Base-by-base conservation (phyloP, 2,113 vertebrate species). In the Gavia stellata region DNA sequence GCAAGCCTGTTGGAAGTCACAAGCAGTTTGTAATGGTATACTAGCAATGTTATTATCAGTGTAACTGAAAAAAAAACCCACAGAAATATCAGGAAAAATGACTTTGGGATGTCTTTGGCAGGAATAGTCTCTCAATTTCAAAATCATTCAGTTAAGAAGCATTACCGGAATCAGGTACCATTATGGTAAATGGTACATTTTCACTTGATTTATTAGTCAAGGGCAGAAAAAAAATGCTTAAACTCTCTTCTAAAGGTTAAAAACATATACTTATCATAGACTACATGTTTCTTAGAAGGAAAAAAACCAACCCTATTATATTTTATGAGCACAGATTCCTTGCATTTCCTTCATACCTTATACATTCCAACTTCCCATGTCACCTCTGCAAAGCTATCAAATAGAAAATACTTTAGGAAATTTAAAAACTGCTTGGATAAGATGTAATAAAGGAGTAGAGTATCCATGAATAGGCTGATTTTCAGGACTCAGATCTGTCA, bases 241-340 rank as follows among this genome's bases (percentile, higher is more conserved):
- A 81, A 36, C n/a, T 90, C 10, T 82, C 28, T 79, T 92, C 72
- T 81, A 90, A 94, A 96, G 47, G 40, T 94, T 96, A 89, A 95
- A 87, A 59, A 73, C 23, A 34, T 17, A 44, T 16, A 38, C 7
- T 90, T 82, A 61, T 31, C n/a, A 17, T 38, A 34, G 29, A 34
- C 15, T 72, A 45, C 7, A 19, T 59, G 36, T 38, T 59, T 93
- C 49, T 94, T 87, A 70, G 16, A 82, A 86, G 17, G 8, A 36
- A 70, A 66, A 79, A 44, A 26, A 1, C 0, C 4, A 45, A 18
- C 11, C 1, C 2, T 28, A 61, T 49, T 81, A n/a, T 13, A 75
- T 93, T 96, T 95, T 93, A n/a, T 25, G 24, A 93, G 29, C 21
- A 86, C 5, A 66, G 24, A 52, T 95, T 95, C 42, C 45, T 94